These are phyloP conservation scores for Platyrinchus mystaceus DNA, from an alignment of 2,797 vertebrate genomes.

Conservation along the genomic window DNA sequence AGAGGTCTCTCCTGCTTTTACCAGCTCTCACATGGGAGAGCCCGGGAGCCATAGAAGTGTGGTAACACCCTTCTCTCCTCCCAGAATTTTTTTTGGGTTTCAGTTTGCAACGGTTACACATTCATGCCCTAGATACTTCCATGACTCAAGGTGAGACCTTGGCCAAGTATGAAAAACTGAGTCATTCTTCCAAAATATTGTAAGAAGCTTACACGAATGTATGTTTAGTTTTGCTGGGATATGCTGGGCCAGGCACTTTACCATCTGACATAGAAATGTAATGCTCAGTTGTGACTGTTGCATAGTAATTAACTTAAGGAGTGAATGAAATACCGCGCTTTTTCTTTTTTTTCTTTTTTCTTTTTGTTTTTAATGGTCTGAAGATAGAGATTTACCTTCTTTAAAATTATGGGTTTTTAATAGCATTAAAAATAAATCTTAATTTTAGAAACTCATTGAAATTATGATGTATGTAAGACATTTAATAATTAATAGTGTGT, in stretches of 20 bases:
- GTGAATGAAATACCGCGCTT: neutral
- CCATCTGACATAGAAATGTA: neutral
- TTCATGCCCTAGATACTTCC: neutral
- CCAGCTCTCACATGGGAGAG: fast-evolving
- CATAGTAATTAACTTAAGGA: neutral
- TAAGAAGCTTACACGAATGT: neutral
- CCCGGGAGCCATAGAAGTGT: neutral
- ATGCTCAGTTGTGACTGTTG: neutral
- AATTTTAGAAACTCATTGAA: neutral
- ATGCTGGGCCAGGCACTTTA: neutral
- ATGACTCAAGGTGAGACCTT: neutral
- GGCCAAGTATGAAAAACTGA: neutral
- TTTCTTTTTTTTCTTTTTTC: neutral
- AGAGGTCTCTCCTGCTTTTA: neutral
- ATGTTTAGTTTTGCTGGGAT: neutral
- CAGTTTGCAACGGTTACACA: neutral
- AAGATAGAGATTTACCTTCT: neutral
- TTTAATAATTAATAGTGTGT: neutral
- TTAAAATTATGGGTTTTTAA: neutral
- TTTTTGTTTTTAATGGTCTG: too few species aligned
- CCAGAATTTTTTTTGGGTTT: neutral
- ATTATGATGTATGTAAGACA: neutral
- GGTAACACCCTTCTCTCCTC: neutral
- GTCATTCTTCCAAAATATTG: neutral
- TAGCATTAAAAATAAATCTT: neutral